Conservation (phyloP, 2,113 vertebrate genomes). For the Gallinago media region DNA sequence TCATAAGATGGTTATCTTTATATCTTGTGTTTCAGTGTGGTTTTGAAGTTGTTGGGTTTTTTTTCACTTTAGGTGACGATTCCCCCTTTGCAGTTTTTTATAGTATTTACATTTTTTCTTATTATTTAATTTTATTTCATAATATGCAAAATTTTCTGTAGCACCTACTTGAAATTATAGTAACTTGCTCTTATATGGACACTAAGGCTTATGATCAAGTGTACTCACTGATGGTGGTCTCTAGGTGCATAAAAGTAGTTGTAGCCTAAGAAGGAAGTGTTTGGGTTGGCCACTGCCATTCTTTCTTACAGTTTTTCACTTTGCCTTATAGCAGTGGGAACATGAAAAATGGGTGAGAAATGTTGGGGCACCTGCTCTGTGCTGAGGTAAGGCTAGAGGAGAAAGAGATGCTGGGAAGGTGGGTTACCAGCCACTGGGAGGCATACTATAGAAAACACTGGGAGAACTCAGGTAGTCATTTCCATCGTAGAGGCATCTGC, state of each 20-base stretch:
- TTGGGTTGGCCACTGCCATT: neutral
- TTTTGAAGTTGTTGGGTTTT: neutral
- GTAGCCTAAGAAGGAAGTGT: neutral
- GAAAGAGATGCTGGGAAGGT: neutral
- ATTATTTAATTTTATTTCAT: neutral
- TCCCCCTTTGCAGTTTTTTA: neutral
- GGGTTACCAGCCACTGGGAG: neutral
- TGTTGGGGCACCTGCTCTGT: neutral
- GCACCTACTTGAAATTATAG: neutral
- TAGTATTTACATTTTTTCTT: neutral
- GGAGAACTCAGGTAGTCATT: neutral
- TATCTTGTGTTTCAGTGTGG: neutral
- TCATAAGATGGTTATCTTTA: neutral
- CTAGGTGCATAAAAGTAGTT: neutral
- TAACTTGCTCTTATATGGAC: neutral
- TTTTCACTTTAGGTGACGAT: neutral
- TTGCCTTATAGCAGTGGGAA: neutral
- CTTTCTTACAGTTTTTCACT: neutral
- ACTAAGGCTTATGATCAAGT: neutral
- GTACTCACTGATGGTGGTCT: neutral
- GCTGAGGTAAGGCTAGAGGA: neutral
- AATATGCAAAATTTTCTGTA: neutral
- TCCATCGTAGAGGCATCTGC: neutral
- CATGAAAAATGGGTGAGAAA: neutral
- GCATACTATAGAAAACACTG: neutral